Conservation (phyloP, 2,113 vertebrate species). For the Grammomys dolichurus region DNA sequence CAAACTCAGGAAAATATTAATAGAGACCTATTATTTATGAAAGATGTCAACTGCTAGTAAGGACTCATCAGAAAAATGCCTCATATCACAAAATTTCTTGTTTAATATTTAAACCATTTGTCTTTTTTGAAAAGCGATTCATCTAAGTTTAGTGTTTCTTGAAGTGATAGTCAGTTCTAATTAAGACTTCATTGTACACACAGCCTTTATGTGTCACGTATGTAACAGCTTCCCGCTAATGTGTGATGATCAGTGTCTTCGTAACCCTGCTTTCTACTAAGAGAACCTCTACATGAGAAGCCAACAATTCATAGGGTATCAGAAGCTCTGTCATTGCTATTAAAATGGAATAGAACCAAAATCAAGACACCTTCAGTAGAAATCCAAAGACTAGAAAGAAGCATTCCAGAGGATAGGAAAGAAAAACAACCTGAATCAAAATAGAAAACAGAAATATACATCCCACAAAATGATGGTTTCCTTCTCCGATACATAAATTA, state of each 20-base stretch:
- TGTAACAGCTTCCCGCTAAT: not conserved
- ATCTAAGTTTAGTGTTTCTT: not conserved
- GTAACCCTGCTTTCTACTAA: not conserved
- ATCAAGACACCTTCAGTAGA: not conserved
- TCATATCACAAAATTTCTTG: not conserved
- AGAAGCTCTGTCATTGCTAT: not conserved
- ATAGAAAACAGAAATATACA: not conserved
- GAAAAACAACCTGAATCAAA: not conserved
- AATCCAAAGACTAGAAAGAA: not conserved
- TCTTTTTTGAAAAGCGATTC: not conserved
- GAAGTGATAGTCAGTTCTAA: no score
- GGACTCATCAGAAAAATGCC: not conserved
- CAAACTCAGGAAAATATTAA: not conserved
- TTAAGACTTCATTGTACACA: not conserved
- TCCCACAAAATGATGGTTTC: not conserved
- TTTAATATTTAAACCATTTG: not conserved
- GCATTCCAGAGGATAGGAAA: not conserved
- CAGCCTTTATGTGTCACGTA: not conserved
- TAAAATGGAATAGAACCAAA: not conserved
- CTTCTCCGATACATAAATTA: not conserved
- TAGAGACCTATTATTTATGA: not conserved
- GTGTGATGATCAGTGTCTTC: not conserved
- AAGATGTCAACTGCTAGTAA: not conserved
- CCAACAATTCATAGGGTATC: not conserved
- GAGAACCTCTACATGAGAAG: not conserved